A percentile compares a stretch with the other conserved stretches of the same genome.
phyloP scores from a whole-genome alignment of 1,140 invertebrate genomes.

The Halesus radiatus region DNA sequence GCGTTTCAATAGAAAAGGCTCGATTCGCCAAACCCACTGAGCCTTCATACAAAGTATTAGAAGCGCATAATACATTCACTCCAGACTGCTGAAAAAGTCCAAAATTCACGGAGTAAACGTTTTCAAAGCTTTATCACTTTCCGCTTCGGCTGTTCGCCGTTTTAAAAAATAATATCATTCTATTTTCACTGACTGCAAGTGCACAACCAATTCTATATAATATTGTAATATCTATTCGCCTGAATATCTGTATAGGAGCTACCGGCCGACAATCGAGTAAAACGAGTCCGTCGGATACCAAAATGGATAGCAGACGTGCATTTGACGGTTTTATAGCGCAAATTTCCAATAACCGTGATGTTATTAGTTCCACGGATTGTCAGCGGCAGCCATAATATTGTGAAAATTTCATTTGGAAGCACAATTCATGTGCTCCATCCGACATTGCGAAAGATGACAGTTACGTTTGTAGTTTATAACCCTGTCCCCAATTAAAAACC shows the following conservation, averaged over 20 bases:
- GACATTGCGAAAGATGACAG: neutral
- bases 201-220: neutral
- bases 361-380: slow-evolving; percentile 36
- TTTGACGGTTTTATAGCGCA: slow-evolving; percentile 32
- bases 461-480: too few species aligned
- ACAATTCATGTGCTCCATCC: slow-evolving; percentile 6
- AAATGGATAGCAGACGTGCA: slow-evolving; percentile 18
- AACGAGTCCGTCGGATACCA: neutral
- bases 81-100: slow-evolving; percentile 1
- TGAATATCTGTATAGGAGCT: neutral
- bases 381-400: slow-evolving; percentile 22
- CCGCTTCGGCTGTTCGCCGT: slow-evolving; percentile 7
- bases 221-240: neutral
- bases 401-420: slow-evolving; percentile 20
- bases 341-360: slow-evolving; percentile 36
- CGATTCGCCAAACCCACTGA: neutral
- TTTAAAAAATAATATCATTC: neutral
- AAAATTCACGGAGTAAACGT: neutral
- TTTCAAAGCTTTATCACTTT: slow-evolving; percentile 21
- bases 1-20: neutral
- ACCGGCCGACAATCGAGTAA: neutral
- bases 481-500: too few species aligned
- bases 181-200: slow-evolving; percentile 4
- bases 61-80: neutral
- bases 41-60: neutral